Percentiles rank a stretch among this genome's conserved stretches.
Evolutionary conservation across 2,888 invertebrate genomes (phyloP).

Genomic region (Trachelus troglodyta): DNA sequence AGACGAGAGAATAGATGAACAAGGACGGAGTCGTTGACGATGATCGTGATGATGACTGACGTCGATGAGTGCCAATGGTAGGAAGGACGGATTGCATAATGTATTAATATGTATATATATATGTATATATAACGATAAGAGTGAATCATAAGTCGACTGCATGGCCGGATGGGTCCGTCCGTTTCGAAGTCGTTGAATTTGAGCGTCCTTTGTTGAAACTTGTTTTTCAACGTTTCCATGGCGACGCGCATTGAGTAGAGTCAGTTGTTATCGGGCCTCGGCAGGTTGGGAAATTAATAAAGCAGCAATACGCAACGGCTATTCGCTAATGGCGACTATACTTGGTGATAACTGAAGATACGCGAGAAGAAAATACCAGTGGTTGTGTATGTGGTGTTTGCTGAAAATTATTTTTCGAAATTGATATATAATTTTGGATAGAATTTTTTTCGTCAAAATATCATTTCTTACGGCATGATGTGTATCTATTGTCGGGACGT

Average conservation of each 20-base stretch:
- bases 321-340: not conserved
- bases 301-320: not conserved
- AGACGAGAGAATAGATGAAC: not conserved
- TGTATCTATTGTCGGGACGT: too few relatives aligned
- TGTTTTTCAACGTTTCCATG: not conserved
- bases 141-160: conserved; percentile 4
- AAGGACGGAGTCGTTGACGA: not conserved
- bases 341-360: not conserved
- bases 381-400: not conserved
- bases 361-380: not conserved
- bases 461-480: not conserved
- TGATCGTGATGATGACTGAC: not conserved
- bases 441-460: not conserved
- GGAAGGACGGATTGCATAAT: not conserved
- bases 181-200: not conserved
- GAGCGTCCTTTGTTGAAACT: not conserved
- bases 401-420: too few relatives aligned
- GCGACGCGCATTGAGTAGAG: not conserved
- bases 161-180: not conserved
- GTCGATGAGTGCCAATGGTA: not conserved
- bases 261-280: not conserved
- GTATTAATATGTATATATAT: not conserved
- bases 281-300: not conserved
- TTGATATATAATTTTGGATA: too few relatives aligned
- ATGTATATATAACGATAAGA: not conserved